Evolutionary conservation across 2,113 vertebrate genomes (phyloP).

Genomic region (western clawed frog (Xenopus tropicalis)): UCB_Xtro_10.0 CM004447.2:18164001-18164500

Average conservation of each 20-base stretch:
- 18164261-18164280: constrained; percentile 89
- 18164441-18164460: too few species aligned
- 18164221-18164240: constrained; percentile 85
- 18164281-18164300: constrained; percentile 89
- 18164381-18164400: too few species aligned
- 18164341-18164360: constrained; percentile 55
- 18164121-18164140: not conserved
- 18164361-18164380: not conserved
- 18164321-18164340: constrained; percentile 79
- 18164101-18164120: not conserved
- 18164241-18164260: constrained; percentile 79
- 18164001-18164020: not conserved
- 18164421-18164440: too few species aligned
- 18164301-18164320: constrained; percentile 85
- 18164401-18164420: too few species aligned
- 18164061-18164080: not conserved
- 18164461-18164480: too few species aligned
- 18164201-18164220: constrained; percentile 66
- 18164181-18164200: not conserved
- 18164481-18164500: too few species aligned
- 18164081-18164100: not conserved
- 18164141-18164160: too few species aligned
- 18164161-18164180: too few species aligned
- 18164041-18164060: not conserved
- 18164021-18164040: not conserved